These are phyloP conservation scores for Anarsia innoxiella DNA, from an alignment of 2,888 invertebrate genomes.

Conservation along the genomic window DNA sequence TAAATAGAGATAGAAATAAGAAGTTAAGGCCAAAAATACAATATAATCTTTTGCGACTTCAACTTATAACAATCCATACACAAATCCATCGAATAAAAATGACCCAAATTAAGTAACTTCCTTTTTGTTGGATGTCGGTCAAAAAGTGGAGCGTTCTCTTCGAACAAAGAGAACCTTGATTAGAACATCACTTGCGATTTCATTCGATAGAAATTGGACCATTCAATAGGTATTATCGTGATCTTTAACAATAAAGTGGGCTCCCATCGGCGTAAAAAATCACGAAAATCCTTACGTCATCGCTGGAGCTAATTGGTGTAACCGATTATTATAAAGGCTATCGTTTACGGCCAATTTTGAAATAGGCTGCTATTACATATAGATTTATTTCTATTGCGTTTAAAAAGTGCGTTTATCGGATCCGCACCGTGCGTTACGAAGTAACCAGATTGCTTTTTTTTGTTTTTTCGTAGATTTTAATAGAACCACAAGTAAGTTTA, in stretches of 20 bases:
- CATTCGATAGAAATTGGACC: slow-evolving; percentile 33
- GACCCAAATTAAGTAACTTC: neutral
- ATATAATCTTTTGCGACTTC: too few relatives aligned
- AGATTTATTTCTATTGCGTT: slow-evolving; percentile 6
- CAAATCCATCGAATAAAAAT: too few relatives aligned
- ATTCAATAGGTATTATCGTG: slow-evolving; percentile 43
- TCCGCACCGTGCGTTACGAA: too few relatives aligned
- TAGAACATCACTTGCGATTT: slow-evolving; percentile 45
- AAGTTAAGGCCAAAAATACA: too few relatives aligned
- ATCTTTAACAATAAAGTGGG: slow-evolving; percentile 61
- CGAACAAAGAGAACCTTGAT: slow-evolving; percentile 34
- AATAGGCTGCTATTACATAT: slow-evolving; percentile 21
- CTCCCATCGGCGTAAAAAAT: slow-evolving; percentile 58
- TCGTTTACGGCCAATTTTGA: slow-evolving; percentile 51
- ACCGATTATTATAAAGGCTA: slow-evolving; percentile 55
- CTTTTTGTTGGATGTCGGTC: neutral
- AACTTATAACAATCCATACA: too few relatives aligned
- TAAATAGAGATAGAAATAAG: too few relatives aligned
- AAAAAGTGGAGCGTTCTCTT: slow-evolving; percentile 11
- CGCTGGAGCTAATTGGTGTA: slow-evolving; percentile 51
- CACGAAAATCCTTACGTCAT: slow-evolving; percentile 60
- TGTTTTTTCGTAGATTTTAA: too few relatives aligned
- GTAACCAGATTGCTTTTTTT: too few relatives aligned
- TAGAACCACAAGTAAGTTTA: too few relatives aligned
- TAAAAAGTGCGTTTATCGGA: too few relatives aligned